phyloP scores from a whole-genome alignment of 2,113 vertebrate species.

The Corythornis vintsioides region DNA sequence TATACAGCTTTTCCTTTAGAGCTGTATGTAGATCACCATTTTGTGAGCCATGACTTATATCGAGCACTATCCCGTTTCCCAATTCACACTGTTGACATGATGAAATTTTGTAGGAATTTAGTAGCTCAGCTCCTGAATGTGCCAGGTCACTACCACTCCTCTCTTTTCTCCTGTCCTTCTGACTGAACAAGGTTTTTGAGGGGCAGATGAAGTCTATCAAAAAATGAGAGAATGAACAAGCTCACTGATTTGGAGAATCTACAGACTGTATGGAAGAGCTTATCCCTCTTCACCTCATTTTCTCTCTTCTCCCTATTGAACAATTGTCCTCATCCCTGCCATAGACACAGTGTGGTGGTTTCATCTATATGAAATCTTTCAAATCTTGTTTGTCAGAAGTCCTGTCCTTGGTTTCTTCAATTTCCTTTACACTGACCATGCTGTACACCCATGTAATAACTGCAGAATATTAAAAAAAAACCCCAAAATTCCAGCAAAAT shows the following conservation, averaged over 20 bases:
- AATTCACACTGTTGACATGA: neutral
- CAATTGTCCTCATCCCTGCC: neutral
- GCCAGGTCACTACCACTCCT: neutral
- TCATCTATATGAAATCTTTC: neutral
- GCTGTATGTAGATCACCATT: neutral
- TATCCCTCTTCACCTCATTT: neutral
- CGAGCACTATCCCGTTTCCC: neutral
- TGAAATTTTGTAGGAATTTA: neutral
- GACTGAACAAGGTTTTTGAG: neutral
- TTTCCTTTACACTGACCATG: neutral
- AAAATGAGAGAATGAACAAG: neutral
- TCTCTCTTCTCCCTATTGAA: neutral
- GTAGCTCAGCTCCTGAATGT: neutral
- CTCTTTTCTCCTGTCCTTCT: neutral
- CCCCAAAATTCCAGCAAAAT: neutral
- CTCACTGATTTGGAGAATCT: neutral
- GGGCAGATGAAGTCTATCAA: neutral
- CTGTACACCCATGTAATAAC: neutral
- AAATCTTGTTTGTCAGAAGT: neutral
- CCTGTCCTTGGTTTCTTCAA: neutral
- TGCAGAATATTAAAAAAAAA: neutral
- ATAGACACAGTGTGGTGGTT: neutral
- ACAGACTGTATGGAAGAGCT: neutral
- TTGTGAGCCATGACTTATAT: neutral
- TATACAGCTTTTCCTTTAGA: neutral